Base-by-base conservation (phyloP, 2,113 vertebrate genomes). In the Pyrgilauda ruficollis region DNA sequence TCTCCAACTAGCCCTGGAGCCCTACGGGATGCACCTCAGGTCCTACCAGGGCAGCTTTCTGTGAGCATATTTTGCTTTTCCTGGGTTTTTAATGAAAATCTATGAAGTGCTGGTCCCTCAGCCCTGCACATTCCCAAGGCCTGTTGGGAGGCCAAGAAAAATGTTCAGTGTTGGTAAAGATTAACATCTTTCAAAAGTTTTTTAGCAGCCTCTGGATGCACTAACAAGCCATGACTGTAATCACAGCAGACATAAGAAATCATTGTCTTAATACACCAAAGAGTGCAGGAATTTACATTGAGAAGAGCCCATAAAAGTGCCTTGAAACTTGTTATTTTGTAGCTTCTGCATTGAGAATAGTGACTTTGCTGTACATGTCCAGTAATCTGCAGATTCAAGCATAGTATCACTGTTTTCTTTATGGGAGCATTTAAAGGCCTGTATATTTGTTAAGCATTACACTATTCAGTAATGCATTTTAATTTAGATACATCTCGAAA, bases 1-100 rank as follows among this genome's bases (percentile, higher is more conserved):
- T 99, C 99, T 93, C 99, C 99, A 0, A 99, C 99, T 58, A 99
- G 99, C 96, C 99, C 99, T 26, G 99, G 99, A 96, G 98, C 99
- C 49, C 98, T 99, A 43, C 98, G 98, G 97, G 99, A 99, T 93
- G 98, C 99, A 81, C 99, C 99, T 39, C 98, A 99, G 95, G 98
- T 99, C 56, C 98, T 99, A 89, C 99, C 99, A 86, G 99, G 99
- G 77, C 99, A 99, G 84, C 99, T 99, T 87, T 99, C 99, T 96
- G 99, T 99, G 97, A 98, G 99, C 98, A 87, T 68, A 55, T 85
- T 77, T 94, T 72, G 30, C 9, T 61, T 84, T 91, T 75, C 53
- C 39, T 59, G 35, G 77, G 30, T 43, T 90, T 21, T 41, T 74
- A 72, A 58, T 64, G 31, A 72, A 62, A 64, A 39, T 49, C 20